Base-by-base conservation (phyloP, 2,113 vertebrate genomes). In the Cheilinus undulatus region DNA sequence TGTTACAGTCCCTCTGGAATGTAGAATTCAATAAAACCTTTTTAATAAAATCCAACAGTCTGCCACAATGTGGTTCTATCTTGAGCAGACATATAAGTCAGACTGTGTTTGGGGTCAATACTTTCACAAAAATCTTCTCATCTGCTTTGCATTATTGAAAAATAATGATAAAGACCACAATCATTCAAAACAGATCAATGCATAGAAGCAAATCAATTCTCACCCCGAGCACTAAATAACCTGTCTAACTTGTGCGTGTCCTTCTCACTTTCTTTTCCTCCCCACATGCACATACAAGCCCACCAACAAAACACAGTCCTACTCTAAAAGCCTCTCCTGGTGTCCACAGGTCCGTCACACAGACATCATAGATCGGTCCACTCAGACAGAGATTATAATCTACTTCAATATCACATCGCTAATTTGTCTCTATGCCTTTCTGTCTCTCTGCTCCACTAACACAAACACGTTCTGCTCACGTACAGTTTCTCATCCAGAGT, bases 121-220 rank as follows among this genome's bases (percentile, higher is more conserved):
- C 36, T 2, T 40, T 40, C 36, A 40, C 36, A 40, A 14, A 36
- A 36, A 36, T n/a, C 61, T 73, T 75, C 82, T 66, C 76, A 60
- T 1, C 19, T 62, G 48, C 15, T 19, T 57, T 78, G 58, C 26
- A 3, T 42, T 19, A 3, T 3, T 38, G 15, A 38, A 4, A n/a
- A 63, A 71, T 27, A 4, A 28, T 28, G n/a, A n/a, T 15, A 69
- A 75, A 66, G 30, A 28, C 36, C 12, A 36, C 42, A 13, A 9
- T 27, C 0, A 17, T 48, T 69, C 2, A 36, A 54, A 80, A 59
- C 30, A n/a, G 40, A 72, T 67, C 10, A 68, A 83, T 80, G 78
- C 81, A 87, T 56, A 80, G 66, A 70, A 40, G 50, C 43, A 71
- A 79, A 85, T 28, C 0, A 3, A 34, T 36, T 58, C 52, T 67